Evolutionary conservation across 1,140 invertebrate genomes (phyloP).

Genomic region (Archivesica marissinica): DNA sequence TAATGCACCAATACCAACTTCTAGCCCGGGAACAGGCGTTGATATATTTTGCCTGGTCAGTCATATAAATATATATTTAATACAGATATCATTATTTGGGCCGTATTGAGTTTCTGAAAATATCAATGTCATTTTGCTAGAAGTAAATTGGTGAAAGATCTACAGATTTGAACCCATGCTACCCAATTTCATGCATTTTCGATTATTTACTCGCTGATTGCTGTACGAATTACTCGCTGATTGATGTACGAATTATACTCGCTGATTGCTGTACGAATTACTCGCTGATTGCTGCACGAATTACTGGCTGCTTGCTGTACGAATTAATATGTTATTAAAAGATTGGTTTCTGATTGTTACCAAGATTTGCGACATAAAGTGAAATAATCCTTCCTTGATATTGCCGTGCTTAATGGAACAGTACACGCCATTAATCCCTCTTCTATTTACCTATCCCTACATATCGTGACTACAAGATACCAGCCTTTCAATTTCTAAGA

Average conservation of each 20-base stretch:
- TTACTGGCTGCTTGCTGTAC: background rate
- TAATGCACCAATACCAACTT: no score
- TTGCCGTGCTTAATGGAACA: background rate
- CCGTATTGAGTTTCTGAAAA: no score
- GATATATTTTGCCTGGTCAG: no score
- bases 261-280: no score
- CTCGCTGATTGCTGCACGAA: background rate
- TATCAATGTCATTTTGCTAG: no score
- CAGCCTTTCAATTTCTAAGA: background rate
- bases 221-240: background rate
- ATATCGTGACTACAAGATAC: background rate
- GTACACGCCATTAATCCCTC: background rate
- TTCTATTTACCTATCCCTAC: background rate
- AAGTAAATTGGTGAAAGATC: no score
- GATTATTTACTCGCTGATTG: no score
- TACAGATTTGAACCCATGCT: no score
- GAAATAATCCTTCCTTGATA: conserved; percentile 2
- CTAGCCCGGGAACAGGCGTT: no score
- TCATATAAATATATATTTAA: no score
- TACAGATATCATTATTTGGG: no score
- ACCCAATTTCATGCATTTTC: no score
- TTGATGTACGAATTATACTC: background rate
- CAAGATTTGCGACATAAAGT: conserved; percentile 5
- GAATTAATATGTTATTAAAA: conserved; percentile 16
- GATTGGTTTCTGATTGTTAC: conserved; percentile 26